Evolutionary conservation across 2,797 vertebrate genomes (phyloP), one percentile per base, ranked within the genome.

Genomic region (Periophthalmus magnuspinnatus): DNA sequence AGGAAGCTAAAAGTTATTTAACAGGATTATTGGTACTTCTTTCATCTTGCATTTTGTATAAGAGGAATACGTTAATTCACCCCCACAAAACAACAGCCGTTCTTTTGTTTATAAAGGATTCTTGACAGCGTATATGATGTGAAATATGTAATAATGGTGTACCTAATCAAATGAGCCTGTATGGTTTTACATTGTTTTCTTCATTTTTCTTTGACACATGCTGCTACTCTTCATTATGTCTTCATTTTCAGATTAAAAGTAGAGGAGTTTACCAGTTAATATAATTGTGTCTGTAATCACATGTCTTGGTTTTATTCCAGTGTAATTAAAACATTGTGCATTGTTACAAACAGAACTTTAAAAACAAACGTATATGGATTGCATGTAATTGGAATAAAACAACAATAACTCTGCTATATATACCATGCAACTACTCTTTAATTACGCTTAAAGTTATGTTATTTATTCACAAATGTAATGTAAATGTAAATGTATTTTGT

Each of bases 401-500:
- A 9, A 21, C 21, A 22, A 55, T 45, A 41, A 55, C 17, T 11
- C 9, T 22, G 52, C 9, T 22, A 47, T 16, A 48, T 16, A 45
- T 11, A 6, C 47, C 5, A 5, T 19, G 48, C 16, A 45, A 48
- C 47, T 48, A 16, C 16, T 17, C 41, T 45, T 17, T 48, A 48
- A 48, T 48, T 17, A 48, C 17, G 17, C 4, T 1, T 48, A 16
- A 5, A 10, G n/a, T n/a, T n/a, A 24, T 22, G 48, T 22, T 55
- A 55, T 22, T 22, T 55, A n/a, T 11, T 22, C 52, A 22, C 21
- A 52, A n/a, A n/a, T n/a, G n/a, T n/a, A n/a, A n/a, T n/a, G n/a
- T n/a, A n/a, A n/a, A 45, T 88, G 82, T 85, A 84, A 88, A 88
- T 89, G 84, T 45, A 58, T 47, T 6, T 13, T 3, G 69, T 58